Conservation (phyloP, 1,140 invertebrate species). For the Tetramorium parvispinum region DNA sequence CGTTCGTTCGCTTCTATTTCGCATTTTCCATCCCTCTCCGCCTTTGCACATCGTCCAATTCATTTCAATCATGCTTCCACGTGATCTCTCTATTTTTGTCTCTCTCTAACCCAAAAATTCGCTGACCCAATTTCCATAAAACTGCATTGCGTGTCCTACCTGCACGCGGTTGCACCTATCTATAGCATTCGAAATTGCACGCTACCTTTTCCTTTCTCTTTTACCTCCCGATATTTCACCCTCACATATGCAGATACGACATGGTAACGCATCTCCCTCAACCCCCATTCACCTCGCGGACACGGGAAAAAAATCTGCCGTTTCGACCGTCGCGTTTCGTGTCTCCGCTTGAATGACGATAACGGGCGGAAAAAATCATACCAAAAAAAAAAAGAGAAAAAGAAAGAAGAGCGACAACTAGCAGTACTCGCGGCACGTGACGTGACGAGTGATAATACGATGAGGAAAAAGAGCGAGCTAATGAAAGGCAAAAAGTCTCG, state of each 20-base stretch:
- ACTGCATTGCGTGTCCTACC: conserved; percentile 78
- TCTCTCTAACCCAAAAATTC: conserved; percentile 74
- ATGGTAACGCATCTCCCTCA: neutral
- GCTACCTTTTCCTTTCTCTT: conserved; percentile 26
- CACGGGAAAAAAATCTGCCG: conserved; percentile 48
- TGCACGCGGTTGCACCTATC: conserved; percentile 70
- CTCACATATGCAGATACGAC: conserved; percentile 3
- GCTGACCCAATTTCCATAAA: conserved; percentile 78
- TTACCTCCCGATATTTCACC: conserved; percentile 36
- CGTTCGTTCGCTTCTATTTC: neutral
- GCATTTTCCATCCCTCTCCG: neutral
- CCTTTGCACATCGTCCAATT: neutral
- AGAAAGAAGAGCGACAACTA: neutral
- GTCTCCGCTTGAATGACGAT: conserved; percentile 38
- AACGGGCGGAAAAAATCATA: neutral
- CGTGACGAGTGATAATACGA: conserved; percentile 7
- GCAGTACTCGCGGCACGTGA: neutral
- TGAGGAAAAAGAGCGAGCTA: neutral
- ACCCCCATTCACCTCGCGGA: neutral
- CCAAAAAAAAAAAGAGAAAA: neutral
- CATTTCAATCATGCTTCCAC: neutral
- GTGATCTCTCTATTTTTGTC: conserved; percentile 5
- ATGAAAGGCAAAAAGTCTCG: conserved; percentile 10
- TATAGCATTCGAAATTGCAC: conserved; percentile 72
- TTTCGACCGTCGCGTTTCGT: conserved; percentile 41